Conservation (phyloP, 2,113 vertebrate genomes). For the Archocentrus centrarchus region DNA sequence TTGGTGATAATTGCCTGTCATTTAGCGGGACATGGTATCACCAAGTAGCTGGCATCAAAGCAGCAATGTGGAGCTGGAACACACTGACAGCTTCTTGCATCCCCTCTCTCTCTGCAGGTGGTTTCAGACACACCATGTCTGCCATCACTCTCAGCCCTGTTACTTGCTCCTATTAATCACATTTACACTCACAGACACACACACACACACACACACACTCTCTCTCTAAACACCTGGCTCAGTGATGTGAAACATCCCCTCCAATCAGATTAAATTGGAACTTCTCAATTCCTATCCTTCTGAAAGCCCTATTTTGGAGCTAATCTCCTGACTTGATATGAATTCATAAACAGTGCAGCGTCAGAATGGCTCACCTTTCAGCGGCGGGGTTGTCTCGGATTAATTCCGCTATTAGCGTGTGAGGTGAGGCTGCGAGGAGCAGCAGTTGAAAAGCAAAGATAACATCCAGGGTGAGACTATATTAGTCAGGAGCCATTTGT, state of each 20-base stretch:
- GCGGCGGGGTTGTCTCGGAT: constrained; percentile 36
- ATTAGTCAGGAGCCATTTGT: constrained; percentile 46
- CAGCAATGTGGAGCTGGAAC: constrained; percentile 21
- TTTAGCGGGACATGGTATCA: constrained; percentile 26
- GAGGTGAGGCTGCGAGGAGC: constrained; percentile 21
- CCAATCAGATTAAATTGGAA: constrained; percentile 39
- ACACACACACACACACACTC: not conserved
- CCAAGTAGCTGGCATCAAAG: constrained; percentile 39
- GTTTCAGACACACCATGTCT: constrained; percentile 24
- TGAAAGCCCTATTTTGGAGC: constrained; percentile 41
- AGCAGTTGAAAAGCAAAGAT: constrained; percentile 36
- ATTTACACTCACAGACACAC: not conserved
- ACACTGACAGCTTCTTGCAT: constrained; percentile 35
- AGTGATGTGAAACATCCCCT: constrained; percentile 6
- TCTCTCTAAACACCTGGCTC: constrained; percentile 10
- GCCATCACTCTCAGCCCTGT: constrained; percentile 18
- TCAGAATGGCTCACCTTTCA: constrained; percentile 45
- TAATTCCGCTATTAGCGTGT: constrained; percentile 59
- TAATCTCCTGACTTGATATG: constrained; percentile 56
- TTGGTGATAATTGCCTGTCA: constrained; percentile 46
- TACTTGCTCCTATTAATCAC: constrained; percentile 29
- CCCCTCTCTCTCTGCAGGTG: constrained; percentile 47
- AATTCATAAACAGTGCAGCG: constrained; percentile 46
- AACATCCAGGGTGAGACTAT: constrained; percentile 44
- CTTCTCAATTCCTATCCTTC: constrained; percentile 19